Evolutionary conservation across 2,888 invertebrate species (phyloP).

Genomic region (Diogma glabrata): DNA sequence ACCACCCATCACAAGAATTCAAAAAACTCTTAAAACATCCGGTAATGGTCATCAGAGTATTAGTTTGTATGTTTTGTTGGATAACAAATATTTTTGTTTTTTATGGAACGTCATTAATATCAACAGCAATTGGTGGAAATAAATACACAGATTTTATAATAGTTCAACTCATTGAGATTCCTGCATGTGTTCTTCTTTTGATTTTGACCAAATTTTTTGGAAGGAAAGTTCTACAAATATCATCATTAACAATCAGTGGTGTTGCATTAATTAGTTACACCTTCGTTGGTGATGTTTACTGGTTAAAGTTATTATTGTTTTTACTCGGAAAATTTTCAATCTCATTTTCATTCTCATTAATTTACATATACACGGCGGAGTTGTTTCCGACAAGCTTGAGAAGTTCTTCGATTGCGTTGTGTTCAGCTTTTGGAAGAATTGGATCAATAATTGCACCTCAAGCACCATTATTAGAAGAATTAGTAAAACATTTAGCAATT

Average conservation of each 20-base stretch:
- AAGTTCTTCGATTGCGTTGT: constrained; percentile 46
- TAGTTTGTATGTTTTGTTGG: constrained; percentile 68
- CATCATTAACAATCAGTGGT: constrained; percentile 44
- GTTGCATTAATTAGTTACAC: not conserved
- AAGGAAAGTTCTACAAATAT: constrained; percentile 45
- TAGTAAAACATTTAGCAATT: constrained; percentile 32
- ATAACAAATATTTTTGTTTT: constrained; percentile 67
- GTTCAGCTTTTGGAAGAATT: constrained; percentile 45
- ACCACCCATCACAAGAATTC: constrained; percentile 2
- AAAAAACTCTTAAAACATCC: constrained; percentile 10
- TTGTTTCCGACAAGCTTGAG: constrained; percentile 49
- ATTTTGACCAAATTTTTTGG: constrained; percentile 51
- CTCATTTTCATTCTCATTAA: constrained; percentile 46
- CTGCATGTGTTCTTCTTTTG: constrained; percentile 54
- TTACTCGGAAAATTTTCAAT: constrained; percentile 47
- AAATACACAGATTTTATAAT: constrained; percentile 63
- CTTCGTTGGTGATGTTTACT: not conserved
- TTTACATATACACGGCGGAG: constrained; percentile 50
- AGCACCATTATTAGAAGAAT: constrained; percentile 43
- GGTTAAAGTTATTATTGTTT: constrained; percentile 36
- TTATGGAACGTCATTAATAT: constrained; percentile 67
- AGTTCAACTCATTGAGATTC: constrained; percentile 49
- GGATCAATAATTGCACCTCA: constrained; percentile 61
- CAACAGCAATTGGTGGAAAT: constrained; percentile 59
- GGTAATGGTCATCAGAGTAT: constrained; percentile 30